These are phyloP conservation scores for Diplolepis rosae DNA, from an alignment of 2,888 invertebrate genomes.

Conservation along the genomic window DNA sequence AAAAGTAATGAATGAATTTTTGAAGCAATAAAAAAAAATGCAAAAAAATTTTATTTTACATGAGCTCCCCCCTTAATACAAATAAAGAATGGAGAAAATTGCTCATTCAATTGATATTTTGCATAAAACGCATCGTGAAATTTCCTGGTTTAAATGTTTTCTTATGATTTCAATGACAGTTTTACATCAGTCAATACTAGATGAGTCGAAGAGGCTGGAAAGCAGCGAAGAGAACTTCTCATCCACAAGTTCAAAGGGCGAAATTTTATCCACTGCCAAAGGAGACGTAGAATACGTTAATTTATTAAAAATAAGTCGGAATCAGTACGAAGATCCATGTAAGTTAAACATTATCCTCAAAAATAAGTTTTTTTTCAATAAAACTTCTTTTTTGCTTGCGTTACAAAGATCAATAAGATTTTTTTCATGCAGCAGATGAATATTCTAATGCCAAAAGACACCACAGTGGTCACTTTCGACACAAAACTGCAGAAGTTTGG, in stretches of 20 bases:
- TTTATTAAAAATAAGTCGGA: constrained; percentile 77
- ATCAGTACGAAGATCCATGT: constrained; percentile 74
- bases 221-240: not conserved
- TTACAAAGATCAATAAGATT: not conserved
- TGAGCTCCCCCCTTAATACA: no score
- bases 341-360: constrained; percentile 50
- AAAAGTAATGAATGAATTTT: no score
- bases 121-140: constrained; percentile 11
- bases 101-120: not conserved
- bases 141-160: constrained; percentile 7
- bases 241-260: constrained; percentile 43
- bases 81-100: constrained; percentile 21
- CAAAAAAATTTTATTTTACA: no score
- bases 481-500: constrained; percentile 79
- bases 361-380: not conserved
- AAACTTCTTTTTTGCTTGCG: not conserved
- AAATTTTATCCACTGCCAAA: constrained; percentile 52
- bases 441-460: constrained; percentile 68
- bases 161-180: constrained; percentile 24
- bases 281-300: constrained; percentile 75
- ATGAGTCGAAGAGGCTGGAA: constrained; percentile 23
- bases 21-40: no score
- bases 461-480: constrained; percentile 81
- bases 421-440: constrained; percentile 54
- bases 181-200: constrained; percentile 22